A percentile compares a stretch with the other conserved stretches of the same genome.
Conservation (phyloP, 2,888 invertebrate species). For the Harpalus rufipes region DNA sequence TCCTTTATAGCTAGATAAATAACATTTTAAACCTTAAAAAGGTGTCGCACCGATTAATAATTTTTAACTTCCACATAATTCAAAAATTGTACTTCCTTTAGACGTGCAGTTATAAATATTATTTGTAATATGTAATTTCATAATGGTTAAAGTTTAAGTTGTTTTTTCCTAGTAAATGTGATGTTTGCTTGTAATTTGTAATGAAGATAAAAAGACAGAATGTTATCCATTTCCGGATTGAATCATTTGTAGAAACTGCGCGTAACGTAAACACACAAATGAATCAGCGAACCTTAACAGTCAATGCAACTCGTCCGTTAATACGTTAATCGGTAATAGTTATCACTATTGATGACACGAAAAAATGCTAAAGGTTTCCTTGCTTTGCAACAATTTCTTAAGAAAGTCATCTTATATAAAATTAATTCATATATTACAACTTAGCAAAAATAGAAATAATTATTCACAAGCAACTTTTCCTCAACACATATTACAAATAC, state of each 20-base stretch:
- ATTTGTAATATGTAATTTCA: too few relatives aligned
- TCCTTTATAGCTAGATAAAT: too few relatives aligned
- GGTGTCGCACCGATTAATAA: too few relatives aligned
- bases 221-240: constrained; percentile 19
- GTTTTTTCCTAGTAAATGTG: not conserved
- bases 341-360: not conserved
- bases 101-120: too few relatives aligned
- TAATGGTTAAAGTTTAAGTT: not conserved
- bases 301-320: not conserved
- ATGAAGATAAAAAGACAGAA: not conserved
- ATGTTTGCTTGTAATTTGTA: not conserved
- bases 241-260: constrained; percentile 1
- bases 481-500: too few relatives aligned
- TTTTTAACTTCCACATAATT: too few relatives aligned
- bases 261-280: constrained; percentile 10
- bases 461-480: too few relatives aligned
- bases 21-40: too few relatives aligned
- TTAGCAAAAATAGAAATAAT: too few relatives aligned
- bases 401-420: not conserved
- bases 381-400: not conserved
- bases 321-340: constrained; percentile 6
- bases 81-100: too few relatives aligned
- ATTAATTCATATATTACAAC: too few relatives aligned
- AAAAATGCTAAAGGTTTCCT: not conserved
- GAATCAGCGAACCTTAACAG: constrained; percentile 12